Base-by-base conservation (phyloP, 2,797 vertebrate genomes). In the Gadopsis bispinosus region DNA sequence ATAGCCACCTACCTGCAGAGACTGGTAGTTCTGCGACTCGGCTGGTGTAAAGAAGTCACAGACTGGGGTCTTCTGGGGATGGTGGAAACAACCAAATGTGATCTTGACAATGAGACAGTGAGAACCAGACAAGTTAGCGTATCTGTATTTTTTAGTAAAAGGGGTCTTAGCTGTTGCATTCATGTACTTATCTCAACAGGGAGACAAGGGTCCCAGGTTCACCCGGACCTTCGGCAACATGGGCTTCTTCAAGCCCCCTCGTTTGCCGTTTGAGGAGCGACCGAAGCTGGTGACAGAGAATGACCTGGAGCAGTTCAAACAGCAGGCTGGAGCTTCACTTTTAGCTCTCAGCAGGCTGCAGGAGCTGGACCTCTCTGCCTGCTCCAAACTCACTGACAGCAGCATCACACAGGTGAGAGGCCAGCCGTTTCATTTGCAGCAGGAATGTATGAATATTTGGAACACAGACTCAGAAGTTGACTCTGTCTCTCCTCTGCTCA, bases 11-110 rank as follows among this genome's bases (percentile, higher is more conserved):
- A 93, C 87, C 83, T 95, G 83, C 93, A 90, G 7, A 81, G 74
- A 13, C 93, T 96, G 84, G 85, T 84, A 3, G 88, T 95, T 17
- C 87, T 97, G 73, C 90, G 93, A 17, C 92, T 97, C 4, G 95
- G 94, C 62, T 95, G 95, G 94, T 97, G 97, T 79, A 96, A 95
- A 71, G 93, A 96, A 72, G 90, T 97, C 72, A 92, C 88, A 0
- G 96, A 97, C 83, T 95, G 95, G 95, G 97, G 96, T 7, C 92
- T 97, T 77, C 90, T 97, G 70, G 96, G 96, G 5, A 90, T 95
- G 69, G 86, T 85, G 87, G 88, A 95, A 56, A 92, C 91, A 33
- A 71, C 60, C 41, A 77, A 87, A n/a, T 68, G 83, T 43, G 85
- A 93, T 2, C 75, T 74, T 0, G 77, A 79, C 7, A 73, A 82